Evolutionary conservation across 2,888 invertebrate species (phyloP), one percentile per base, ranked within the genome.

Genomic region (Luperina nickerlii): DNA sequence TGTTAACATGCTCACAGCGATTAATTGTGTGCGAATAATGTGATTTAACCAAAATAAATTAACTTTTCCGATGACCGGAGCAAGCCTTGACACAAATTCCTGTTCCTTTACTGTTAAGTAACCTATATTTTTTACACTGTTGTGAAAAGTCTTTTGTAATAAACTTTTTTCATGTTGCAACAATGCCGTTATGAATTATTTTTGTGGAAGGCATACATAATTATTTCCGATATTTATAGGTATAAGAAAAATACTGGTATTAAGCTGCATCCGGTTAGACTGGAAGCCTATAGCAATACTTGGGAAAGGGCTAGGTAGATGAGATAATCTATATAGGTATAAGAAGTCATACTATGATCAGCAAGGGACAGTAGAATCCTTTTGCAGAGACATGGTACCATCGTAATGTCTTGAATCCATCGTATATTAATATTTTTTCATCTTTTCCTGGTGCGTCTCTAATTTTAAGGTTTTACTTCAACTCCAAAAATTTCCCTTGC

Each of bases 31-130:
- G 68, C 27, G 79, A 74, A 76, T 82, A 74, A 87, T 78, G 68
- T 66, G 66, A 60, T 78, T 79, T 82, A 74, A 77, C 74, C 66
- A 60, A 82, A 79, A 77, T 70, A 82, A 87, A 87, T 87, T 85
- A 80, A 74, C 67, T 80, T 76, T 72, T 54, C 78, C 24, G 76
- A 80, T 79, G 74, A 65, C 82, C 74, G 65, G 69, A 78, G 67
- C 54, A 67, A 18, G 66, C 85, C 72, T 69, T 87, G 85, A 82
- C 87, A 85, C 42, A 82, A 85, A 87, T 87, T 78, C 65, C 42
- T 65, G 18, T 67, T 63, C 65, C 32, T 72, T 62, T 62, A 27
- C 18, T 24, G 24, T 38, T 32, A 9, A 38, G 38, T 63, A 68
- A 82, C 57, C 57, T 80, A 80, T 9, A 24, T 80, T 1, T 62